A percentile compares a stretch with the other conserved stretches of the same genome.
These are phyloP conservation scores for Ophioninae sp. DNA, from an alignment of 2,888 invertebrate species.

Conservation along the genomic window DNA sequence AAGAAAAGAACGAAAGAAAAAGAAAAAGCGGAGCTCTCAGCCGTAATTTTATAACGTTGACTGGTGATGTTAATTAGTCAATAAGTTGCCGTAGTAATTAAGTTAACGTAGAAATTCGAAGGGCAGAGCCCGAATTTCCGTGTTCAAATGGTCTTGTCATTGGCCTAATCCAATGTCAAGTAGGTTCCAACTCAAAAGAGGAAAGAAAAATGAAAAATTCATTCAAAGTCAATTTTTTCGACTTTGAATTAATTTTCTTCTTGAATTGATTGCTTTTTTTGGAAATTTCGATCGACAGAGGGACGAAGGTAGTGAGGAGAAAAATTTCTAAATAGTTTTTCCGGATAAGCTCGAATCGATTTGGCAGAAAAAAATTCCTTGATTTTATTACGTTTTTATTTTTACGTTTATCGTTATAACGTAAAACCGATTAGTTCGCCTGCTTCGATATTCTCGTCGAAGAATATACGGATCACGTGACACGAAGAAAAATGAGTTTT, in stretches of 20 bases:
- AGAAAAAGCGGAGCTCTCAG: constrained; percentile 9
- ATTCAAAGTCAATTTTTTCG: background rate
- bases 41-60: constrained; percentile 62
- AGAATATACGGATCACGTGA: constrained; percentile 73
- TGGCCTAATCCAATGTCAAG: constrained; percentile 49
- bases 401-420: constrained; percentile 47
- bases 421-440: constrained; percentile 64
- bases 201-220: background rate
- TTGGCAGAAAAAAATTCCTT: constrained; percentile 41
- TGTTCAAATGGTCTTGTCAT: constrained; percentile 64
- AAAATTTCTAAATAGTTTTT: too few species aligned
- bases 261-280: background rate
- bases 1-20: constrained; percentile 16
- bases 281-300: too few species aligned
- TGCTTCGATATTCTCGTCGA: constrained; percentile 71
- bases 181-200: constrained; percentile 15
- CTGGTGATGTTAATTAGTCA: constrained; percentile 67
- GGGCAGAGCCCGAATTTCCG: constrained; percentile 20
- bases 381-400: background rate
- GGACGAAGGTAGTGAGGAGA: too few species aligned
- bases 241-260: background rate
- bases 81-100: constrained; percentile 55
- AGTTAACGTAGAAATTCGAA: constrained; percentile 44
- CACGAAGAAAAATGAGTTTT: constrained; percentile 64
- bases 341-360: constrained; percentile 62